phyloP scores from a whole-genome alignment of 92 coral and sea anemone genomes.

The Epizoanthus illoricatus region DNA sequence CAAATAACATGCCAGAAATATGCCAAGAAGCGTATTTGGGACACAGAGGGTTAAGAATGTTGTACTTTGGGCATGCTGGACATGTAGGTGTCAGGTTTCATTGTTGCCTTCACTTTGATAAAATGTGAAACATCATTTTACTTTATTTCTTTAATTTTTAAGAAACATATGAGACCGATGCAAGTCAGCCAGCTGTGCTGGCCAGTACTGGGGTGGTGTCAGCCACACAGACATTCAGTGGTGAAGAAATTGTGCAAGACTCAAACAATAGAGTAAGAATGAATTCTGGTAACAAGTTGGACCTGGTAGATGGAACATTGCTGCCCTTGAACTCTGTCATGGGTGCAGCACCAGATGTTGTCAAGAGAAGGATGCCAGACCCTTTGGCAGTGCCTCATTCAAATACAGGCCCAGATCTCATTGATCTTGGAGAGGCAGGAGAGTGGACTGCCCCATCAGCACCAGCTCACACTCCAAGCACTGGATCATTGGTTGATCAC shows the following conservation, averaged over 20 bases:
- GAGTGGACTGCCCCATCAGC: not conserved
- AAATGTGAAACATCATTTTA: too few species aligned
- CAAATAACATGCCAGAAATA: too few species aligned
- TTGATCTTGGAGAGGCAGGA: conserved; percentile 23
- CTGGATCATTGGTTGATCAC: not conserved
- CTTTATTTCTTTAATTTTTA: not conserved
- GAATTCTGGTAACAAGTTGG: conserved; percentile 2
- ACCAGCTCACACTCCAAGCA: not conserved
- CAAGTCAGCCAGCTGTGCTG: conserved; percentile 1
- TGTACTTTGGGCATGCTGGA: too few species aligned
- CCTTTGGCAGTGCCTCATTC: conserved; percentile 1
- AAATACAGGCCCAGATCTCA: conserved; percentile 35
- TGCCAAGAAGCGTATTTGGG: too few species aligned
- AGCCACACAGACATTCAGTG: not conserved
- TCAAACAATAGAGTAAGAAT: not conserved
- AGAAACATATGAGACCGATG: conserved; percentile 8
- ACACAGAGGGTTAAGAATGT: too few species aligned
- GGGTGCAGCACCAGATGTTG: conserved; percentile 15
- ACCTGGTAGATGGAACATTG: conserved; percentile 15
- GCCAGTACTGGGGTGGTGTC: not conserved
- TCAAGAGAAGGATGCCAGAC: conserved; percentile 1
- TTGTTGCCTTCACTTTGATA: too few species aligned
- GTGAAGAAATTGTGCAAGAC: not conserved
- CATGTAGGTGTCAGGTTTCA: too few species aligned
- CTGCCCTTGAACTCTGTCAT: not conserved